Evolutionary conservation across 1,140 invertebrate species (phyloP).

Genomic region (Probaryconus sp.): DNA sequence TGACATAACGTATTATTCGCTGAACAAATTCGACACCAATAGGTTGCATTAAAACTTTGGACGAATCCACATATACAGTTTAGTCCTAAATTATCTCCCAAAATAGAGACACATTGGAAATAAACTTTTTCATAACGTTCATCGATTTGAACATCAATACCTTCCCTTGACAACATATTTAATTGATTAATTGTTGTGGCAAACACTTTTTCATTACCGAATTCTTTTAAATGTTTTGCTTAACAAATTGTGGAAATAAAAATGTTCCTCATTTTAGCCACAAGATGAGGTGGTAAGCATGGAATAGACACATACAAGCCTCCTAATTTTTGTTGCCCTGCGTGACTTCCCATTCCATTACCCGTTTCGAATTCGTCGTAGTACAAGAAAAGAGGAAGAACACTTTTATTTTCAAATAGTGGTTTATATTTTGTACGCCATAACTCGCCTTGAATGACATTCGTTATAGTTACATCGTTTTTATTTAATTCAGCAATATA

Average conservation of each 20-base stretch:
- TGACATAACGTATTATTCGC: constrained; percentile 16
- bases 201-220: constrained; percentile 33
- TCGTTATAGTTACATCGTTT: constrained; percentile 12
- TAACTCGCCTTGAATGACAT: constrained; percentile 36
- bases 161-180: constrained; percentile 28
- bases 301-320: constrained; percentile 33
- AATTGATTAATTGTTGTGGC: constrained; percentile 19
- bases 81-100: constrained; percentile 41
- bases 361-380: constrained; percentile 37
- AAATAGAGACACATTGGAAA: constrained; percentile 26
- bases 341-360: constrained; percentile 38
- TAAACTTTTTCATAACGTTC: constrained; percentile 12
- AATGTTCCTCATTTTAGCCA: constrained; percentile 32
- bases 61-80: constrained; percentile 39
- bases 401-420: neutral
- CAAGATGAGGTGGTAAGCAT: constrained; percentile 36
- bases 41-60: constrained; percentile 26
- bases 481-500: constrained; percentile 11
- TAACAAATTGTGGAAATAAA: constrained; percentile 35
- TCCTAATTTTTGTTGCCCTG: constrained; percentile 26
- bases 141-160: constrained; percentile 22
- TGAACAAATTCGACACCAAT: constrained; percentile 40
- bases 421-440: constrained; percentile 24
- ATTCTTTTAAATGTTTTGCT: constrained; percentile 35
- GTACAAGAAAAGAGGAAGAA: constrained; percentile 39